phyloP scores from a whole-genome alignment of 2,888 invertebrate genomes.

The Abrostola tripartita region DNA sequence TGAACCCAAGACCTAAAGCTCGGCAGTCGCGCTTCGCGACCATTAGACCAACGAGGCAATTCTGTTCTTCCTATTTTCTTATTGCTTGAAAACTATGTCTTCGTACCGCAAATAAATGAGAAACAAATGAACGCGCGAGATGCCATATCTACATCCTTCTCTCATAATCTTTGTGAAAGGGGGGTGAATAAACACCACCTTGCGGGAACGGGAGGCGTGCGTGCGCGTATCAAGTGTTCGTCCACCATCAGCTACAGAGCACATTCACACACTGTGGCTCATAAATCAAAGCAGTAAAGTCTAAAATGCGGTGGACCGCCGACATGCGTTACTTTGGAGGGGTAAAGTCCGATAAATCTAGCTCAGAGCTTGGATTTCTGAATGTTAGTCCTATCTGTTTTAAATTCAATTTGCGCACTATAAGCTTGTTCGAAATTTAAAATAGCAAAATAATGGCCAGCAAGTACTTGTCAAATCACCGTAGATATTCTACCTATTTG shows the following conservation, averaged over 20 bases:
- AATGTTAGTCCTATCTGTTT: constrained; percentile 65
- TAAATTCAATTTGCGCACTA: constrained; percentile 43
- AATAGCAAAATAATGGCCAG: not conserved
- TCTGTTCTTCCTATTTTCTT: no score
- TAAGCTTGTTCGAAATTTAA: constrained; percentile 4
- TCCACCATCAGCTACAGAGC: constrained; percentile 51
- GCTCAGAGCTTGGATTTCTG: constrained; percentile 70
- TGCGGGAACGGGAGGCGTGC: constrained; percentile 72
- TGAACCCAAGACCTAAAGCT: no score
- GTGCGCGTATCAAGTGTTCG: constrained; percentile 75
- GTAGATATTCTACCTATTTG: not conserved
- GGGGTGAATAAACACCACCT: constrained; percentile 81
- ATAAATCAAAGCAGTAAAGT: constrained; percentile 45
- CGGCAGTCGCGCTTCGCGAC: no score
- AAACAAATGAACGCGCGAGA: no score
- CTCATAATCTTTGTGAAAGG: constrained; percentile 65
- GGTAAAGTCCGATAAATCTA: constrained; percentile 69
- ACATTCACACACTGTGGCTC: constrained; percentile 23
- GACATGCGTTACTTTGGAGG: constrained; percentile 35
- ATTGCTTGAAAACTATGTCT: no score
- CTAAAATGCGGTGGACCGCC: constrained; percentile 32
- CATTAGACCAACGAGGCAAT: no score
- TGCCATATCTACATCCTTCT: constrained; percentile 29
- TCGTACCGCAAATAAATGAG: not conserved
- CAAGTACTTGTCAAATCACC: not conserved